These are phyloP conservation scores for Dioctria rufipes DNA, from an alignment of 2,888 invertebrate genomes.

Conservation along the genomic window DNA sequence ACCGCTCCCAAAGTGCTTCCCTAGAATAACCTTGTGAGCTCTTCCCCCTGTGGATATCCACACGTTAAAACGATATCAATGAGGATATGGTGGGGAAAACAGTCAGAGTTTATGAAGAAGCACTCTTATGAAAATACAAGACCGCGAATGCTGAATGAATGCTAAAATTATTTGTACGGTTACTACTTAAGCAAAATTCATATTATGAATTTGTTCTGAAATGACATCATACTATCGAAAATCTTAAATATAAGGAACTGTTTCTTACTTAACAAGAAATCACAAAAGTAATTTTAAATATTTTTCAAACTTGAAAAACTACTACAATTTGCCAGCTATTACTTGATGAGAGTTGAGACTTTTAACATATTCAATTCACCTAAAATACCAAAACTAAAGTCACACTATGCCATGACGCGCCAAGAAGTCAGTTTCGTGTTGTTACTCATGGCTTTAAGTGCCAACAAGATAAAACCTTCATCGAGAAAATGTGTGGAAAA, in stretches of 20 bases:
- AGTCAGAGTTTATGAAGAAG: no score
- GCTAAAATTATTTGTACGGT: no score
- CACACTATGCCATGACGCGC: conserved; percentile 44
- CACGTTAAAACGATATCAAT: no score
- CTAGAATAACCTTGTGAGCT: no score
- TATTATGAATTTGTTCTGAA: no score
- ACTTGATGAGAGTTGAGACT: conserved; percentile 47
- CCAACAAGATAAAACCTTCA: conserved; percentile 50
- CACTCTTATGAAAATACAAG: no score
- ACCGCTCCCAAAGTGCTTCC: no score
- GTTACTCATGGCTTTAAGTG: conserved; percentile 50
- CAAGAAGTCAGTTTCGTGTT: conserved; percentile 51
- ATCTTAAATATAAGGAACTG: not conserved
- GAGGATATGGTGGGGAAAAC: no score
- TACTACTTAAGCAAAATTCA: no score
- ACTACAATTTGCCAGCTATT: conserved; percentile 47
- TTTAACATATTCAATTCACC: conserved; percentile 55
- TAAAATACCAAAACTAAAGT: conserved; percentile 53
- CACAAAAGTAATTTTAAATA: conserved; percentile 23
- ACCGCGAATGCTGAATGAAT: no score
- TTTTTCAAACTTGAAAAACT: conserved; percentile 24
- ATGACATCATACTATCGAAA: no score
- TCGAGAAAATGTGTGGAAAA: conserved; percentile 47
- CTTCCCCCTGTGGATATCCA: no score
- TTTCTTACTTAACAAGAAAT: not conserved